Percentiles rank a stretch among this genome's conserved stretches.
Evolutionary conservation across 1,140 invertebrate genomes (phyloP).

Genomic region (Rhagoletis zephyria): DNA sequence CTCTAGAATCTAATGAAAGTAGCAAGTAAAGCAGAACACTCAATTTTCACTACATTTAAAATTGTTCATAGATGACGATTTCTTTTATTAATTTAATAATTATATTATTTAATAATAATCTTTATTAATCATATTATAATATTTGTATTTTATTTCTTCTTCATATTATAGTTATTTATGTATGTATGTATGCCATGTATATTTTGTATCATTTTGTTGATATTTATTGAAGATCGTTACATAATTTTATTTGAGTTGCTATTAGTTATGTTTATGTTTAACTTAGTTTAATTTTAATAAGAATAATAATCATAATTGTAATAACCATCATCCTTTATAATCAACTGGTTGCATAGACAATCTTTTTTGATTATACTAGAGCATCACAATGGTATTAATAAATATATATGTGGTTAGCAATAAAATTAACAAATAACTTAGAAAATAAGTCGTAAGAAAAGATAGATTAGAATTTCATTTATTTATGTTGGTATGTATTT

Average conservation of each 20-base stretch:
- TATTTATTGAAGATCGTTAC: not conserved
- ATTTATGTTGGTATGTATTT: not conserved
- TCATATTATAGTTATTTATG: slow-evolving; percentile 1
- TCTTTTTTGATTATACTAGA: not conserved
- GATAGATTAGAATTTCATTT: slow-evolving; percentile 16
- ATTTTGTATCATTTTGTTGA: not conserved
- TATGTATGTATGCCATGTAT: not conserved
- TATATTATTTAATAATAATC: not conserved
- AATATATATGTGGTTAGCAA: not conserved
- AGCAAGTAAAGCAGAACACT: not conserved
- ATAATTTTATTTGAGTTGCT: not conserved
- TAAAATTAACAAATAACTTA: not conserved
- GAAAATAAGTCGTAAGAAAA: not conserved
- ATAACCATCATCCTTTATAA: not conserved
- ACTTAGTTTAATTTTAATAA: not conserved
- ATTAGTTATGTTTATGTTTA: too few relatives aligned
- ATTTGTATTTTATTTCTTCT: not conserved
- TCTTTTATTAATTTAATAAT: slow-evolving; percentile 30
- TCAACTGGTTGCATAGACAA: slow-evolving; percentile 10
- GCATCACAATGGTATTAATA: slow-evolving; percentile 26
- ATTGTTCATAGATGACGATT: slow-evolving; percentile 24
- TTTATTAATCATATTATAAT: too few relatives aligned
- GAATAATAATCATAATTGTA: not conserved
- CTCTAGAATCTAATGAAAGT: not conserved
- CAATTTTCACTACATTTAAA: slow-evolving; percentile 31